Evolutionary conservation across 2,113 vertebrate species (phyloP).

Genomic region (Stomatorhinus ivindoensis): DNA sequence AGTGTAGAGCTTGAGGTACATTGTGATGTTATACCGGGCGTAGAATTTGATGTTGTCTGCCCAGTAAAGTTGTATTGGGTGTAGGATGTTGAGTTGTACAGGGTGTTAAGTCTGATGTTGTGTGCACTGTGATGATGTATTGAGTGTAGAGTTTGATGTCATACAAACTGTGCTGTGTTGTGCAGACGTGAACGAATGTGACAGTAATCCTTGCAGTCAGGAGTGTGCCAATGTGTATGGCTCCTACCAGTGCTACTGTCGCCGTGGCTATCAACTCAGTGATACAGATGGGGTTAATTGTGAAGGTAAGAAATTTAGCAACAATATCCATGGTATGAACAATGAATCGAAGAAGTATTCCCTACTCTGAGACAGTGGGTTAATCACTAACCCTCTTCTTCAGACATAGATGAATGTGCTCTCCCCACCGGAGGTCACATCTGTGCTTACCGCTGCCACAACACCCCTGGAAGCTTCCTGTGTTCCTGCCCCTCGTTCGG

Average conservation of each 20-base stretch:
- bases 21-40: not conserved
- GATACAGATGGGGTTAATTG: slow-evolving; percentile 76
- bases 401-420: slow-evolving; percentile 87
- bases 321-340: not conserved
- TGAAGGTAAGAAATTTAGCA: slow-evolving; percentile 59
- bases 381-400: not conserved
- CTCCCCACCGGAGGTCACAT: slow-evolving; percentile 76
- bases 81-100: not conserved
- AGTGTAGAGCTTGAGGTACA: not conserved
- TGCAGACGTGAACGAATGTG: slow-evolving; percentile 86
- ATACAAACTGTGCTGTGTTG: slow-evolving; percentile 27
- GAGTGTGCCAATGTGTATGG: slow-evolving; percentile 89
- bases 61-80: not conserved
- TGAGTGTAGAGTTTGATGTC: not conserved
- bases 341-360: not conserved
- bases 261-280: slow-evolving; percentile 77
- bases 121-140: not conserved
- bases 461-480: slow-evolving; percentile 82
- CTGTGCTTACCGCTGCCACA: slow-evolving; percentile 85
- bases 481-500: slow-evolving; percentile 84
- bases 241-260: slow-evolving; percentile 94
- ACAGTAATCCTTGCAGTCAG: slow-evolving; percentile 77
- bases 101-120: not conserved
- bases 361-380: not conserved
- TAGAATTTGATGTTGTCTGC: not conserved